Evolutionary conservation across 2,113 vertebrate species (phyloP), one percentile per base, ranked within the genome.

Genomic region (Ifrita kowaldi): DNA sequence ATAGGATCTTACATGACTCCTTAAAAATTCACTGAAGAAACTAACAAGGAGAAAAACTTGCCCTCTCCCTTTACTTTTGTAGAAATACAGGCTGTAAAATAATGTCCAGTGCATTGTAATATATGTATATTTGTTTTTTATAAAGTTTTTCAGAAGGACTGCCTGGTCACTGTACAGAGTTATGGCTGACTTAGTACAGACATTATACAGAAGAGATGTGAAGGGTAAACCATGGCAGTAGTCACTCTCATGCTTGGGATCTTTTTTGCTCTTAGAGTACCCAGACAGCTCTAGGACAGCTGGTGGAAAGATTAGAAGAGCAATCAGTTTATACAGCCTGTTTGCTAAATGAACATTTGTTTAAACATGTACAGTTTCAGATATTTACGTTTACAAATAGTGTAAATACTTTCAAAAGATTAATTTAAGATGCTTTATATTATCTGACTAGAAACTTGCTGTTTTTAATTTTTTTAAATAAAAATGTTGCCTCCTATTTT

Each of bases 381-480:
- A 96, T 97, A 95, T 97, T 98, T 97, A 96, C 96, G 71, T 98
- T 98, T 98, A 97, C 92, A 98, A 90, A 98, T 95, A 96, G 62
- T 98, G 98, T 98, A 98, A 87, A 98, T 98, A 98, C 89, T 97
- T 97, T 97, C 93, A 96, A 71, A 96, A 96, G 96, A 98, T 97
- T 98, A 98, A 98, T 98, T 98, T 98, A 98, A 98, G 96, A 96
- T 97, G 96, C 97, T 98, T 98, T 98, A 96, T 98, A 98, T 98
- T 98, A 98, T 97, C 97, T 98, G 94, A 96, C 93, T 98, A 98
- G 98, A 97, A 97, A 97, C 96, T 96, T 97, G 93, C 96, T 94
- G 96, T 87, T 98, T 98, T 98, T 98, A 98, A 98, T 98, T 96
- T 97, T 97, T 98, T 98, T 20, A 33, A 96, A 96, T 93, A 97